These are phyloP conservation scores for Antheraea pernyi DNA, from an alignment of 1,140 invertebrate genomes.

Conservation along the genomic window DNA sequence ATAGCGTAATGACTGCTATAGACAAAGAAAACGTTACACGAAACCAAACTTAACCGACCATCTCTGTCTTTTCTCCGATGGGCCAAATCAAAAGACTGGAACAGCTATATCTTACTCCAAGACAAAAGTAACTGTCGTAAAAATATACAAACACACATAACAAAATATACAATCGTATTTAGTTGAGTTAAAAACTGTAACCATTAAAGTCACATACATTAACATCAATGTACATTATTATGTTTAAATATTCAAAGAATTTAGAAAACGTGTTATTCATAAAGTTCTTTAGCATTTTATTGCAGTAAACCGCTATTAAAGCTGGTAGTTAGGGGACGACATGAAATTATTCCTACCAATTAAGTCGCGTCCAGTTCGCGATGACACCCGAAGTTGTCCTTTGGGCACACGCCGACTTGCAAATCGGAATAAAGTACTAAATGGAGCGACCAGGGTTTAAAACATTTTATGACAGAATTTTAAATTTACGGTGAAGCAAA, in stretches of 20 bases:
- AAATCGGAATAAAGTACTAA: conserved; percentile 20
- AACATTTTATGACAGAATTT: no score
- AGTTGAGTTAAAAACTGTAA: background rate
- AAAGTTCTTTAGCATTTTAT: conserved; percentile 39
- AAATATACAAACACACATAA: no score
- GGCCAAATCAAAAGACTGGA: no score
- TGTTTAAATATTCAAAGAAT: conserved; percentile 22
- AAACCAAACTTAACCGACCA: no score
- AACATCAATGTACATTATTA: background rate
- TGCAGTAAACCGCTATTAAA: conserved; percentile 48
- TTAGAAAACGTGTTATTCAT: conserved; percentile 27
- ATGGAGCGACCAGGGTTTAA: background rate
- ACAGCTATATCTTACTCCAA: no score
- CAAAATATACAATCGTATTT: background rate
- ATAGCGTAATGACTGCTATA: no score
- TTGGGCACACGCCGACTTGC: conserved; percentile 42
- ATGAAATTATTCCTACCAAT: conserved; percentile 53
- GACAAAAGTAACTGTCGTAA: no score
- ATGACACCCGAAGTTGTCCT: conserved; percentile 49
- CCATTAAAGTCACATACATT: background rate
- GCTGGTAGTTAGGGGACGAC: conserved; percentile 42
- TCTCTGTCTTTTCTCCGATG: no score
- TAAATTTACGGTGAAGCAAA: no score
- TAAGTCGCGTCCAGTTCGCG: conserved; percentile 37
- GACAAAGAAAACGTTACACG: no score